Evolutionary conservation across 64 coral and sea anemone genomes (phyloP), one percentile per base, ranked within the genome.

Genomic region (Montipora foliosa): DNA sequence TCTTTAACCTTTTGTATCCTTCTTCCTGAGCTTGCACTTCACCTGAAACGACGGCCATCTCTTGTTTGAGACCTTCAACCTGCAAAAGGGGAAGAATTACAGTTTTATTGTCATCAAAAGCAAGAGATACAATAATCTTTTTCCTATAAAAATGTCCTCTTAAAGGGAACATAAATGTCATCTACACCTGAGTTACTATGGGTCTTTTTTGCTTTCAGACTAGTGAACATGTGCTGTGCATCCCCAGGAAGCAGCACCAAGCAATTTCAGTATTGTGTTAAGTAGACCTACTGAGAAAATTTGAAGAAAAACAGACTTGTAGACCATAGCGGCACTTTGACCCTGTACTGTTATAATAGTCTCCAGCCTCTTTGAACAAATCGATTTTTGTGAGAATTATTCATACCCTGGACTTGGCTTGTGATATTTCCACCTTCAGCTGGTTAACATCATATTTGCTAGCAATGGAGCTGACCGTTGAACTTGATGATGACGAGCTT

Each of bases 371-470:
- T 57, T 57, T 8, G 11, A 57, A 1, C 53, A 57, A 57, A 8
- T 57, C 11, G 53, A 6, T 57, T 11, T 11, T 57, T 20, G 14
- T 21, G 70, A 6, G 21, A 55, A 90, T 24, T 25, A 8, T 11
- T 44, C 92, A 19, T 69, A 97, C 95, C 89, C 95, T 88, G 51
- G 89, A 83, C 16, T 94, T 97, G 17, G 95, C 92, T 94, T 94
- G 93, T 8, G 91, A 79, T 70, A 97, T 97, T 82, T 97, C 95
- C 52, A 68, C 81, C 78, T 97, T 97, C 66, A 97, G 78, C 53
- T 94, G 93, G 50, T 83, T 92, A 11, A 90, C 87, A 75, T 97
- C 95, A 79, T 87, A 97, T 44, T 94, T 94, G 77, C 92, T 97
- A 1, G 95, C 62, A n/a, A 97, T 87, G 0, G 95, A 97, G 13